These are phyloP conservation scores for Bungarus multicinctus DNA, from an alignment of 2,113 vertebrate species.

Conservation along the genomic window DNA sequence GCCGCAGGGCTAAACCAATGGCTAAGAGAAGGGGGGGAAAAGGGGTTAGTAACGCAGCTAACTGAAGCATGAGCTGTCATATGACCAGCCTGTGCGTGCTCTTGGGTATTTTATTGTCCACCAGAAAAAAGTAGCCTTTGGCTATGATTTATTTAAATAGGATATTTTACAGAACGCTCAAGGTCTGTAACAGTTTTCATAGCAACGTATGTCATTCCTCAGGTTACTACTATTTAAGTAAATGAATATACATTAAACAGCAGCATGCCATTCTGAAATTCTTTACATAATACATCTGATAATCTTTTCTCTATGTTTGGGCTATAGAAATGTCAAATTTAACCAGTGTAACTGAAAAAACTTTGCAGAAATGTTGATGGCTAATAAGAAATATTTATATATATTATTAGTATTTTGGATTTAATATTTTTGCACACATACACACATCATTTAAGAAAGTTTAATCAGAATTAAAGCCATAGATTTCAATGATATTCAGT, in stretches of 20 bases:
- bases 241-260: slow-evolving; percentile 66
- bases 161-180: slow-evolving; percentile 66
- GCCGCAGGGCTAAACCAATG: slow-evolving; percentile 88
- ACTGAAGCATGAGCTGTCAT: slow-evolving; percentile 44
- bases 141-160: slow-evolving; percentile 70
- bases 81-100: slow-evolving; percentile 48
- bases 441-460: neutral
- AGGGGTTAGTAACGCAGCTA: slow-evolving; percentile 56
- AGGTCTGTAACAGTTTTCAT: slow-evolving; percentile 63
- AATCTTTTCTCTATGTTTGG: slow-evolving; percentile 53
- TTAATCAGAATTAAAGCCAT: neutral
- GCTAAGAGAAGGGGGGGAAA: slow-evolving; percentile 73
- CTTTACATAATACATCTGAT: slow-evolving; percentile 54
- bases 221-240: slow-evolving; percentile 64
- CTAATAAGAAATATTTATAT: slow-evolving; percentile 6
- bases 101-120: slow-evolving; percentile 54
- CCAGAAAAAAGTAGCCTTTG: slow-evolving; percentile 61
- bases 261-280: slow-evolving; percentile 54
- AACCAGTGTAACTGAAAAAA: slow-evolving; percentile 12
- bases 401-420: neutral
- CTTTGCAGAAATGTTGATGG: neutral
- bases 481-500: neutral
- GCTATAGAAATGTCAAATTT: slow-evolving; percentile 54
- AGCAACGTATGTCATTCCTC: slow-evolving; percentile 58
- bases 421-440: neutral